Conservation (phyloP, 2,113 vertebrate genomes). For the Limanda limanda region DNA sequence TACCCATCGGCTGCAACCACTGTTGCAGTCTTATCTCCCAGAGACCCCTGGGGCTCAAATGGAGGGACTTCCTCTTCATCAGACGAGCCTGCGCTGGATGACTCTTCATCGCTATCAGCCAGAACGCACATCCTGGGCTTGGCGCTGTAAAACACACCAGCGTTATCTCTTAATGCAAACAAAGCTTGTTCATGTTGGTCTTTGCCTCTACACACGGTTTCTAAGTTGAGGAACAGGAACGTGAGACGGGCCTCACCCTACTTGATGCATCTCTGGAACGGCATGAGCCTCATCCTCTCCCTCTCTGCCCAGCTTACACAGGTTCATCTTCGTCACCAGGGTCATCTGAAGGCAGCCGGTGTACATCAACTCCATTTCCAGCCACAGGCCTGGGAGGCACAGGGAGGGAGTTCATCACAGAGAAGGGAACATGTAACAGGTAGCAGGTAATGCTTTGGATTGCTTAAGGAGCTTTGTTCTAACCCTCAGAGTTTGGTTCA, state of each 20-base stretch:
- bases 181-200: not conserved
- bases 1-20: conserved; percentile 78
- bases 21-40: conserved; percentile 75
- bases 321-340: conserved; percentile 89
- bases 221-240: not conserved
- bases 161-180: not conserved
- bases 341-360: conserved; percentile 88
- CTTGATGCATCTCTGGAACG: conserved; percentile 61
- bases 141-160: conserved; percentile 46
- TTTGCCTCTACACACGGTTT: not conserved
- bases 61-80: conserved; percentile 83
- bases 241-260: conserved; percentile 70
- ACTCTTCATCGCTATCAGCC: conserved; percentile 89
- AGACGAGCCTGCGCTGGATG: conserved; percentile 85
- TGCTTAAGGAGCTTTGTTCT: conserved; percentile 15
- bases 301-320: conserved; percentile 88
- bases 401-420: not conserved
- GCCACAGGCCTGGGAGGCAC: conserved; percentile 84
- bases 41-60: conserved; percentile 69
- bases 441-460: conserved; percentile 4
- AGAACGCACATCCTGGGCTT: conserved; percentile 80
- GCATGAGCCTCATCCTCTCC: conserved; percentile 71
- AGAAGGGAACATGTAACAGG: not conserved
- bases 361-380: conserved; percentile 88
- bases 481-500: conserved; percentile 17